Percentiles rank a stretch among this genome's conserved stretches.
These are phyloP conservation scores for Solenodon paradoxus DNA, from an alignment of 2,113 vertebrate genomes.

Conservation along the genomic window DNA sequence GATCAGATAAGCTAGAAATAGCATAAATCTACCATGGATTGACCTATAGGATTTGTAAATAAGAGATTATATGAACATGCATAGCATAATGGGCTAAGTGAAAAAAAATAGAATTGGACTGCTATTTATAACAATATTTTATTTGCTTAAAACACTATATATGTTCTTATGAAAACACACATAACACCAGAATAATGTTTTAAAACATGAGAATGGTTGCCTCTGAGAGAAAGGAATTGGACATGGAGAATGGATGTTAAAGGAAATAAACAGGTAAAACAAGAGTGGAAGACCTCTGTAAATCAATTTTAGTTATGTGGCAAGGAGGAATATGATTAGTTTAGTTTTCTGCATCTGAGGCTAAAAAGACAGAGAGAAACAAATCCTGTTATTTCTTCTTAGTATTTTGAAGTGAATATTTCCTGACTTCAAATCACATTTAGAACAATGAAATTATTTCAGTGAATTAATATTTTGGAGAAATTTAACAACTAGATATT, in stretches of 20 bases:
- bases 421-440: no score
- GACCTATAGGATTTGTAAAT: neutral
- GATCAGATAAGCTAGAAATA: neutral
- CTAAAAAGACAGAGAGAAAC: neutral
- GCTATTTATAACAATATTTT: no score
- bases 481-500: neutral
- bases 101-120: no score
- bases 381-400: neutral
- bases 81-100: neutral
- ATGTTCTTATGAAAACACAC: neutral
- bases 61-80: neutral
- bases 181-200: neutral
- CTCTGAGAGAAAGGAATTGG: neutral
- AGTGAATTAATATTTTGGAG: neutral
- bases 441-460: neutral
- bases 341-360: neutral
- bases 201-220: neutral
- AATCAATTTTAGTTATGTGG: neutral
- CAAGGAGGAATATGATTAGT: neutral
- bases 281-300: neutral
- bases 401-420: neutral
- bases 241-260: neutral
- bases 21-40: neutral
- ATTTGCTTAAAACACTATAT: neutral
- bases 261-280: neutral